Evolutionary conservation across 2,888 invertebrate species (phyloP).

Genomic region (Marasmarcha lunaedactyla): DNA sequence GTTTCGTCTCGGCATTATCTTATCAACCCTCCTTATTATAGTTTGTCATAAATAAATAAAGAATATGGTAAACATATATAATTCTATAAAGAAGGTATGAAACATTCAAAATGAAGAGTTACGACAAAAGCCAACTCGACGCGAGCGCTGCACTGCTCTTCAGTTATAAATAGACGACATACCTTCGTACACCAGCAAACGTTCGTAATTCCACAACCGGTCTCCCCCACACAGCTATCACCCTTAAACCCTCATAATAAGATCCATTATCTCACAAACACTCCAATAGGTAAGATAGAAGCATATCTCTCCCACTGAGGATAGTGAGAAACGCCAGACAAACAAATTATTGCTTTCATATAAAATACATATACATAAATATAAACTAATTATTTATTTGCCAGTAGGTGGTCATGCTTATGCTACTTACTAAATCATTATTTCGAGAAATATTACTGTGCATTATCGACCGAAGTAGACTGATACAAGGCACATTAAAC

Average conservation of each 20-base stretch:
- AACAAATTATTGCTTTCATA: conserved; percentile 12
- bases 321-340: conserved; percentile 43
- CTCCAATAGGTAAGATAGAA: not conserved
- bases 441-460: too few species aligned
- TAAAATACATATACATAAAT: not conserved
- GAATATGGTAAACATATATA: too few species aligned
- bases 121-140: conserved; percentile 39
- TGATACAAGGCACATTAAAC: too few species aligned
- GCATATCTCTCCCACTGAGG: conserved; percentile 47
- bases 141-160: conserved; percentile 45
- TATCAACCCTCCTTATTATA: conserved; percentile 1
- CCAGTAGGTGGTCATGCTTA: too few species aligned
- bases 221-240: too few species aligned
- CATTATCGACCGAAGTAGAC: too few species aligned
- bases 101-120: conserved; percentile 42
- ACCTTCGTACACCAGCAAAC: conserved; percentile 46
- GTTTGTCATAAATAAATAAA: too few species aligned
- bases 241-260: too few species aligned
- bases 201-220: conserved; percentile 16
- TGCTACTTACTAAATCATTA: too few species aligned
- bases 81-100: conserved; percentile 9
- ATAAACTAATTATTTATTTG: not conserved
- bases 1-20: not conserved
- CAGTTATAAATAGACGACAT: conserved; percentile 61
- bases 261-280: too few species aligned